Evolutionary conservation across 1,140 invertebrate genomes (phyloP).

Genomic region (Tetragonula clypearis): DNA sequence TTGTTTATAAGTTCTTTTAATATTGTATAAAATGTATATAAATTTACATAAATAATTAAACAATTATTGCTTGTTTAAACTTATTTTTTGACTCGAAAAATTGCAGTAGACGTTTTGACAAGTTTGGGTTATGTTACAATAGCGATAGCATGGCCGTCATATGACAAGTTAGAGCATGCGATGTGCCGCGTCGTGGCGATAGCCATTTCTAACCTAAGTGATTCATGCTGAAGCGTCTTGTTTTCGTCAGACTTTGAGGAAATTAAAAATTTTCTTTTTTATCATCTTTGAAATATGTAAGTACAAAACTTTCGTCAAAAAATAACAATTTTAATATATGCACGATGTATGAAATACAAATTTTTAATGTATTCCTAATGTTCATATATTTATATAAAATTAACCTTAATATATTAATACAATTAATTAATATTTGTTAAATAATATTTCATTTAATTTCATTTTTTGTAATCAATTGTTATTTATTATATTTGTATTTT

Average conservation of each 20-base stretch:
- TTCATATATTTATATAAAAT: slow-evolving; percentile 1
- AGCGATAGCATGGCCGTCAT: too few species aligned
- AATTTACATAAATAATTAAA: background rate
- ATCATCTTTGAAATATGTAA: slow-evolving; percentile 36
- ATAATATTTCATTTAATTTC: background rate
- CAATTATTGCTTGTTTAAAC: background rate
- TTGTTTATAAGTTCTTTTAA: background rate
- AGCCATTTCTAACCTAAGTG: background rate
- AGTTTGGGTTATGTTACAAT: slow-evolving; percentile 10
- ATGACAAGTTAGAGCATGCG: too few species aligned
- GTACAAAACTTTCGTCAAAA: slow-evolving; percentile 8
- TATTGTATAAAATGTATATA: background rate
- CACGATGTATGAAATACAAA: background rate
- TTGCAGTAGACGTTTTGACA: background rate
- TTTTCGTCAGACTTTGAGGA: background rate
- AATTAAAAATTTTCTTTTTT: slow-evolving; percentile 1
- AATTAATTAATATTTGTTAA: background rate
- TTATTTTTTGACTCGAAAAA: background rate
- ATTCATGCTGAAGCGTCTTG: slow-evolving; percentile 1
- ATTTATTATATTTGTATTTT: background rate
- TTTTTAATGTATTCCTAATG: background rate
- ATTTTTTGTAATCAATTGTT: background rate
- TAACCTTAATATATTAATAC: slow-evolving; percentile 2
- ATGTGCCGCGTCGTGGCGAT: too few species aligned
- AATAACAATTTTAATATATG: background rate